Evolutionary conservation across 2,113 vertebrate species (phyloP).

Genomic region (Piaya cayana): DNA sequence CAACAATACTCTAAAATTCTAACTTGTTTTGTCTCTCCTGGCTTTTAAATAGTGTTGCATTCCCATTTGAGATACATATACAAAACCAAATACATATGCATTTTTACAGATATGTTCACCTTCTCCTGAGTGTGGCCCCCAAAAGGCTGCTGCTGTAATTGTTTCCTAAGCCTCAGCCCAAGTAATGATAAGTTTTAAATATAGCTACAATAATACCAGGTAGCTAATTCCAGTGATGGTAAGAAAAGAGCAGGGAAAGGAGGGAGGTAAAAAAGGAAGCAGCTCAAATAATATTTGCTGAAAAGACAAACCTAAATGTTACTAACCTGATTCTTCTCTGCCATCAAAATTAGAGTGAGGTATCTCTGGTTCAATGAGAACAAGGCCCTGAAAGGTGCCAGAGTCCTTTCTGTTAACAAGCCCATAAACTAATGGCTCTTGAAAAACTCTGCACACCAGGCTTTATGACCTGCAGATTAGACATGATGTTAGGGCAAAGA

Average conservation of each 20-base stretch:
- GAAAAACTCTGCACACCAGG: not conserved
- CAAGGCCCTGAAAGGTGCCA: slow-evolving; percentile 12
- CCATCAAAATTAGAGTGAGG: not conserved
- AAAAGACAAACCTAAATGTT: not conserved
- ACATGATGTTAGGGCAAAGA: not conserved
- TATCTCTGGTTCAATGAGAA: not conserved
- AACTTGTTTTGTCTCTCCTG: not conserved
- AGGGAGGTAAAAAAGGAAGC: not conserved
- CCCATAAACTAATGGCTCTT: slow-evolving; percentile 3
- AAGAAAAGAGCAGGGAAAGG: not conserved
- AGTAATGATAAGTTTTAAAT: not conserved
- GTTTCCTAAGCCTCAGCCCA: not conserved
- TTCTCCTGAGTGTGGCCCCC: not conserved
- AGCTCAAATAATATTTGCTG: not conserved
- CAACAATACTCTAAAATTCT: not conserved
- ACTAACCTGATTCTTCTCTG: slow-evolving; percentile 7
- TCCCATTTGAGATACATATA: not conserved
- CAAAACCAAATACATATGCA: not conserved
- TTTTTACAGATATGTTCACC: not conserved
- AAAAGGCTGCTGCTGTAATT: not conserved
- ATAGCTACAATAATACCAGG: not conserved
- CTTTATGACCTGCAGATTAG: not conserved
- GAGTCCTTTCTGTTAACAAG: slow-evolving; percentile 29
- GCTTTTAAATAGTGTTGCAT: not conserved
- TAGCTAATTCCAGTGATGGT: not conserved